Evolutionary conservation across 2,888 invertebrate genomes (phyloP), one percentile per base, ranked within the genome.

Genomic region (Andrena praecox): DNA sequence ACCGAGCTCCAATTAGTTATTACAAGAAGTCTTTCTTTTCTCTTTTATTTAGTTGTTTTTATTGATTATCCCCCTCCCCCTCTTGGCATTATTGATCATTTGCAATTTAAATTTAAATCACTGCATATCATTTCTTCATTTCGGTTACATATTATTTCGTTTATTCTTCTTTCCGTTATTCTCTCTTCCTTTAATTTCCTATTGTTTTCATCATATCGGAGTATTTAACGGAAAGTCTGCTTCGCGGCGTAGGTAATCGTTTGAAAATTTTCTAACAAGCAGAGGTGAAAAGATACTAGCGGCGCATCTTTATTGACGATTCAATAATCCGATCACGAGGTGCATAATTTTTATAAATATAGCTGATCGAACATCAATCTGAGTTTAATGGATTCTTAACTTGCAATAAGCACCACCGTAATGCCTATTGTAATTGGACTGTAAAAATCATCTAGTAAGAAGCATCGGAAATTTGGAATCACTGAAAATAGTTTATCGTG

Each of bases 1-100:
- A 91, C 91, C 92, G 92, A 93, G 92, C 92, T 93, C 92, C 89
- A 86, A 92, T 92, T 92, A 93, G 91, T 89, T 90, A 60, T 77
- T 82, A 81, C 68, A 73, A 77, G 73, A 77, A 75, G 82, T 80
- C 2, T 79, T 86, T 85, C 60, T 48, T 56, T 56, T 56, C 42
- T 76, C 85, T 75, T 84, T 84, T 74, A 75, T 73, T 85, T 82
- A 71, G 50, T 71, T 81, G 24, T 35, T 31, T 70, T 52, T 12
- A 50, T 78, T 56, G 76, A 77, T 75, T 60, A 42, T n/a, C 67
- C 56, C 54, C 20, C 20, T 20, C 56, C 64, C 27, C 52, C 74
- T 86, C 74, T 87, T 87, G 20, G 69, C 80, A 67, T 85, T 86
- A 68, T 78, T 85, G 73, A 86, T 89, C 85, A 73, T 88, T 90